Base-by-base conservation (phyloP, 2,113 vertebrate species). In the Procavia capensis region DNA sequence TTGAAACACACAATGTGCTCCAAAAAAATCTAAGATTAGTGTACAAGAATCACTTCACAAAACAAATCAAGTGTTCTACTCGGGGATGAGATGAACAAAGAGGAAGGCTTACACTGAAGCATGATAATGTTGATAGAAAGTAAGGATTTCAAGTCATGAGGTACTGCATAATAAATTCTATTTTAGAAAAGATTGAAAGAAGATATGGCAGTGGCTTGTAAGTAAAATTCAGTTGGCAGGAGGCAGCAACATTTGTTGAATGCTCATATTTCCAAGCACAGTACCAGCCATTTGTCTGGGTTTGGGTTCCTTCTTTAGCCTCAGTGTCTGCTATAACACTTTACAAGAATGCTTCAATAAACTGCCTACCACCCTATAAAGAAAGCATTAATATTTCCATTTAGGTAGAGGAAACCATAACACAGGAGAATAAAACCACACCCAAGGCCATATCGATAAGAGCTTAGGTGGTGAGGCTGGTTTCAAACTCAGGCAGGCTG, bases 141-240 rank as follows among this genome's bases (percentile, higher is more conserved):
- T 50, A 94, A 92, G 83, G 85, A 75, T 88, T 81, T 72, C 43
- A 61, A 25, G 54, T 90, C 72, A 90, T 29, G 64, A 22, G 57
- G 78, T 41, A 74, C 45, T 36, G 45, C 45, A n/a, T n/a, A 95
- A 63, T 70, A 87, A 88, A 88, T 80, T 96, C 70, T 95, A 70
- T 80, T 90, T 90, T 90, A 41, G 63, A 87, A 61, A 82, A 63
- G 70, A 79, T 31, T 76, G 76, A 81, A 19, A 85, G 81, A 74
- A 41, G 57, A 75, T 88, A 68, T 43, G 50, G 43, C 19, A 25
- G 27, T 25, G 24, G 9, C 80, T 85, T 76, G 85, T 9, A 78
- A 85, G 36, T 25, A n/a, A 93, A 86, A 74, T 76, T 93, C n/a
- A 76, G 57, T 68, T 54, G 47, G 75, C 54, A 80, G 57, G n/a